phyloP scores from a whole-genome alignment of 2,113 vertebrate genomes.

The Dermatemys mawii region DNA sequence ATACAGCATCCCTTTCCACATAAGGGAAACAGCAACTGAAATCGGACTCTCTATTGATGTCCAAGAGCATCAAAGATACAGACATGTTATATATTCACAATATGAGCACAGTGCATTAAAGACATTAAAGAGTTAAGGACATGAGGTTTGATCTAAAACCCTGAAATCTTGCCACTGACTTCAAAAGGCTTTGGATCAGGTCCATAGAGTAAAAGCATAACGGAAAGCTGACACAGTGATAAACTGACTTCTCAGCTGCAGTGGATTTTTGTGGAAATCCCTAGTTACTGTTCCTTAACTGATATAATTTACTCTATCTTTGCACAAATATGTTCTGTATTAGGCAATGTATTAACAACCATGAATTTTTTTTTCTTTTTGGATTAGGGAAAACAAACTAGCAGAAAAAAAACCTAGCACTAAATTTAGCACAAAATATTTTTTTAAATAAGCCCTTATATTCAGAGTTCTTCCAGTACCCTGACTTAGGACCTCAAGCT shows the following conservation, averaged over 20 bases:
- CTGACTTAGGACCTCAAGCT: not conserved
- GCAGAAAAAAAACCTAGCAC: not conserved
- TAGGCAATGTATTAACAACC: not conserved
- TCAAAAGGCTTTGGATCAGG: not conserved
- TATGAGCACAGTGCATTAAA: not conserved
- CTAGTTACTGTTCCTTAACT: constrained; percentile 37
- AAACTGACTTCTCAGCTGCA: constrained; percentile 28
- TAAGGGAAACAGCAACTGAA: not conserved
- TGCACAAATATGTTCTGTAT: not conserved
- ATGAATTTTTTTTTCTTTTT: not conserved
- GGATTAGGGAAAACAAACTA: constrained; percentile 24
- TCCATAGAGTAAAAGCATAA: not conserved
- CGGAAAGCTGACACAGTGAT: not conserved
- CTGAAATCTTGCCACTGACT: not conserved
- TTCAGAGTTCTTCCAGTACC: not conserved
- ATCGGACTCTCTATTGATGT: not conserved
- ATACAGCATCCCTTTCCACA: not conserved
- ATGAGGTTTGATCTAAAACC: not conserved
- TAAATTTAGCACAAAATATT: not conserved
- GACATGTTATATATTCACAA: not conserved
- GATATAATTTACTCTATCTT: not conserved
- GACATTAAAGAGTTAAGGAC: not conserved
- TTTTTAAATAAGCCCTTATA: not conserved
- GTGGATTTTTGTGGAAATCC: constrained; percentile 36
- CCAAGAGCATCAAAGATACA: not conserved